These are phyloP conservation scores for Lasioglossum morio DNA, from an alignment of 2,888 invertebrate genomes.

Conservation along the genomic window DNA sequence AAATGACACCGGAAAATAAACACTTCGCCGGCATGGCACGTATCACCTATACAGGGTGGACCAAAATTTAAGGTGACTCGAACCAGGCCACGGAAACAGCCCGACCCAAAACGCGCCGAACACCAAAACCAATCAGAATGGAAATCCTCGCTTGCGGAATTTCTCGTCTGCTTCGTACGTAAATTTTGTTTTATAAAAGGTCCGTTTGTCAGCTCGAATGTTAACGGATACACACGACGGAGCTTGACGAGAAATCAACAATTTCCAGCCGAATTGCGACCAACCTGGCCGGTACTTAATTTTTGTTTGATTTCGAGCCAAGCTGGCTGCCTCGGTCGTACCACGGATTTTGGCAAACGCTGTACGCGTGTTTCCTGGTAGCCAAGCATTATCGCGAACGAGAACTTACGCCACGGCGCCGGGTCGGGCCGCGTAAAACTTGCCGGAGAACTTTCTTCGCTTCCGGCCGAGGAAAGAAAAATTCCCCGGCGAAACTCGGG, in stretches of 20 bases:
- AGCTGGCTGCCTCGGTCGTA: neutral
- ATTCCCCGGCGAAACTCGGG: conserved; percentile 49
- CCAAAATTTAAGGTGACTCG: neutral
- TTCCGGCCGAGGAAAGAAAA: conserved; percentile 49
- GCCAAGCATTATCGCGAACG: conserved; percentile 59
- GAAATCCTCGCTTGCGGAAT: too few relatives aligned
- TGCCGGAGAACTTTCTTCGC: conserved; percentile 49
- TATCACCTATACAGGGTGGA: neutral
- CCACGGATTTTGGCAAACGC: neutral
- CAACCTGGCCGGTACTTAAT: neutral
- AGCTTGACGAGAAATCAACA: too few relatives aligned
- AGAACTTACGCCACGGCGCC: conserved; percentile 48
- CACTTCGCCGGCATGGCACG: conserved; percentile 40
- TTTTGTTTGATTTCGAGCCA: neutral
- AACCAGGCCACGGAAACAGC: neutral
- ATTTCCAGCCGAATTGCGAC: too few relatives aligned
- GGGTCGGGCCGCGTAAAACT: conserved; percentile 47
- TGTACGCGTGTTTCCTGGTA: conserved; percentile 13
- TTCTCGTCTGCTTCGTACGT: too few relatives aligned
- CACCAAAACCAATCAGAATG: neutral
- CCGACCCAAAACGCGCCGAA: neutral
- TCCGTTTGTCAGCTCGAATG: too few relatives aligned
- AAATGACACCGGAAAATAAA: conserved; percentile 53
- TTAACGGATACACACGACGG: too few relatives aligned
- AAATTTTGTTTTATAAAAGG: too few relatives aligned